Evolutionary conservation across 2,797 vertebrate species (phyloP).

Genomic region (Chelon labrosus): DNA sequence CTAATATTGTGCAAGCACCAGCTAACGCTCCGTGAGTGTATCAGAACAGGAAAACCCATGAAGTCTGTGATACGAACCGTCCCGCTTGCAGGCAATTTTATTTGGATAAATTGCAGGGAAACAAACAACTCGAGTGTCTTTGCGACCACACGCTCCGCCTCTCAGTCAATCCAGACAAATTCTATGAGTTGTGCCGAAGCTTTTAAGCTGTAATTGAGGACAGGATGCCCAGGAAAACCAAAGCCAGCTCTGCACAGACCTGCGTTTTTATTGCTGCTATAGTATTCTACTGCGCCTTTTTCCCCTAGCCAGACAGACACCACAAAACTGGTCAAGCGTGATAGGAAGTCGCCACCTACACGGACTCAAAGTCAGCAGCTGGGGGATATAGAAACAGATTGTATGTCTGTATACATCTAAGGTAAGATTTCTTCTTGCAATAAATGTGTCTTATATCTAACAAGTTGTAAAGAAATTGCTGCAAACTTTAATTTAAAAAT

Average conservation of each 20-base stretch:
- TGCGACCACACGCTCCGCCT: conserved; percentile 90
- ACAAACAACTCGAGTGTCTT: conserved; percentile 89
- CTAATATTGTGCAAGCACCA: conserved; percentile 44
- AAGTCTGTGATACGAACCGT: conserved; percentile 32
- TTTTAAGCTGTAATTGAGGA: conserved; percentile 94
- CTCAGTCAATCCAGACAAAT: conserved; percentile 92
- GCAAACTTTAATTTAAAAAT: not conserved
- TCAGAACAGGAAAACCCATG: conserved; percentile 31
- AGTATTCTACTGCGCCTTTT: conserved; percentile 89
- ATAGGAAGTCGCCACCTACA: conserved; percentile 86
- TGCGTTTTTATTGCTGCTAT: conserved; percentile 92
- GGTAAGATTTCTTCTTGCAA: conserved; percentile 62
- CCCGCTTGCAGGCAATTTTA: conserved; percentile 53
- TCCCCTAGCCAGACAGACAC: conserved; percentile 85
- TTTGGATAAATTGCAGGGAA: conserved; percentile 71
- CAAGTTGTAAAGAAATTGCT: not conserved
- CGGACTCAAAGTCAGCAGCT: conserved; percentile 78
- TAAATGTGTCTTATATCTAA: not conserved
- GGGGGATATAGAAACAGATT: conserved; percentile 32
- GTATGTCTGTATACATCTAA: conserved; percentile 23
- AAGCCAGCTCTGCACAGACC: conserved; percentile 92
- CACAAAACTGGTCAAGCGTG: conserved; percentile 84
- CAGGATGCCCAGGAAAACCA: conserved; percentile 89
- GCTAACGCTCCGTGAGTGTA: conserved; percentile 35
- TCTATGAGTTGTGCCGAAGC: conserved; percentile 91